These are phyloP conservation scores for Apis dorsata DNA, from an alignment of 1,140 invertebrate genomes.

Conservation along the genomic window DNA sequence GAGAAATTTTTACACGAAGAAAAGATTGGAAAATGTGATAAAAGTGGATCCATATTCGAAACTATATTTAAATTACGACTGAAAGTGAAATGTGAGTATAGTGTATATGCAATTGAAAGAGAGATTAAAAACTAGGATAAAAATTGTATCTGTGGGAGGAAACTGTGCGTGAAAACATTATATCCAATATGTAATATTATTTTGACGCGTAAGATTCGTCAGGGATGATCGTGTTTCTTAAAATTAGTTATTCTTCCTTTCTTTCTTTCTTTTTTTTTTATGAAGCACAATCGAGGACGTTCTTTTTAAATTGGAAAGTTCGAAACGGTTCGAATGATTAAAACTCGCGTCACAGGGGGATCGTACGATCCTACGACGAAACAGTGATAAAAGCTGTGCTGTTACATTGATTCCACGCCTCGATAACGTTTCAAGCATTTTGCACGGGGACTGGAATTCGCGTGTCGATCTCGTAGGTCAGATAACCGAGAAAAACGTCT, in stretches of 20 bases:
- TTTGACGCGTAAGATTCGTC: not conserved
- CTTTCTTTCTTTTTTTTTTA: not conserved
- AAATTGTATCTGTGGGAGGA: not conserved
- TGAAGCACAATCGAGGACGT: not conserved
- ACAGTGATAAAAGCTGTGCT: not conserved
- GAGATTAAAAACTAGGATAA: not conserved
- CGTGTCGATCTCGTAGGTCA: conserved; percentile 6
- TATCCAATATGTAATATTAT: too few species aligned
- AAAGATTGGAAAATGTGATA: not conserved
- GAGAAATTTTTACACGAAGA: not conserved
- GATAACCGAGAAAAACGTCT: conserved; percentile 1
- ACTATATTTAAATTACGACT: too few species aligned
- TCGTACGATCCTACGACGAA: not conserved
- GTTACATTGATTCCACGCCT: conserved; percentile 6
- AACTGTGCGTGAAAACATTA: not conserved
- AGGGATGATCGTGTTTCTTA: not conserved
- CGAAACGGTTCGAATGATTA: not conserved
- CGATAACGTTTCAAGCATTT: conserved; percentile 19
- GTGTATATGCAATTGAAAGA: too few species aligned
- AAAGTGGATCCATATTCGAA: not conserved
- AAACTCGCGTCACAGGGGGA: not conserved
- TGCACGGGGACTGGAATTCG: not conserved
- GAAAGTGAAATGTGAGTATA: too few species aligned
- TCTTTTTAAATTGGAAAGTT: not conserved
- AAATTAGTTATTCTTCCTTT: not conserved